A percentile compares a stretch with the other conserved stretches of the same genome.
These are phyloP conservation scores for Eilema sororculum DNA, from an alignment of 2,888 invertebrate species.

Conservation along the genomic window DNA sequence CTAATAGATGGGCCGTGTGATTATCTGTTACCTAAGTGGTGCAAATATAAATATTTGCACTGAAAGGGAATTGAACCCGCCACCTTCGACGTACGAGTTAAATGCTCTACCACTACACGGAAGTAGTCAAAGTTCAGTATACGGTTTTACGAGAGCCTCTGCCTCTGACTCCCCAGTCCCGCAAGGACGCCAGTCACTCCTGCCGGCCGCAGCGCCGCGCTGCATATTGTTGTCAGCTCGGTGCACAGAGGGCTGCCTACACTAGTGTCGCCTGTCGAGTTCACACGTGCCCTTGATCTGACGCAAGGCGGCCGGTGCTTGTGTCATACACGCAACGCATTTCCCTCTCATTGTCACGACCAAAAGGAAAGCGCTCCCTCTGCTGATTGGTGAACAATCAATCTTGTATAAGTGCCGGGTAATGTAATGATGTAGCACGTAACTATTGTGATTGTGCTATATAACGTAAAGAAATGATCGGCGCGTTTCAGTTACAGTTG, in stretches of 20 bases:
- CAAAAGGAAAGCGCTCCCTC: slow-evolving; percentile 7
- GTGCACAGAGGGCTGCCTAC: neutral
- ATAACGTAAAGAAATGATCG: slow-evolving; percentile 41
- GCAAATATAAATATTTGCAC: too few relatives aligned
- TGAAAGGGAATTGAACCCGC: too few relatives aligned
- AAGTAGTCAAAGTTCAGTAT: too few relatives aligned
- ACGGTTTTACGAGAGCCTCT: too few relatives aligned
- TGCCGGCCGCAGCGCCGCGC: too few relatives aligned
- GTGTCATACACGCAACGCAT: slow-evolving; percentile 7
- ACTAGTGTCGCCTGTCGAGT: neutral
- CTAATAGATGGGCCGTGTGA: too few relatives aligned
- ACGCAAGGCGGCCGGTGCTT: neutral
- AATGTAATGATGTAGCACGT: slow-evolving; percentile 35
- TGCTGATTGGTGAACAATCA: slow-evolving; percentile 20
- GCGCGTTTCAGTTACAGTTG: slow-evolving; percentile 42
- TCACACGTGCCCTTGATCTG: neutral
- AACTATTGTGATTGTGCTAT: slow-evolving; percentile 41
- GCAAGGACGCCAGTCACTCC: too few relatives aligned
- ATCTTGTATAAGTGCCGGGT: slow-evolving; percentile 34
- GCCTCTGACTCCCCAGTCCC: too few relatives aligned
- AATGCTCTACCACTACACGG: too few relatives aligned
- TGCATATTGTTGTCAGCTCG: too few relatives aligned
- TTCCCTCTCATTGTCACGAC: slow-evolving; percentile 14
- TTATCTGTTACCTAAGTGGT: too few relatives aligned
- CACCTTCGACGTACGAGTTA: too few relatives aligned